Base-by-base conservation (phyloP, 2,888 invertebrate genomes). In the Cataglyphis altisquamis region DNA sequence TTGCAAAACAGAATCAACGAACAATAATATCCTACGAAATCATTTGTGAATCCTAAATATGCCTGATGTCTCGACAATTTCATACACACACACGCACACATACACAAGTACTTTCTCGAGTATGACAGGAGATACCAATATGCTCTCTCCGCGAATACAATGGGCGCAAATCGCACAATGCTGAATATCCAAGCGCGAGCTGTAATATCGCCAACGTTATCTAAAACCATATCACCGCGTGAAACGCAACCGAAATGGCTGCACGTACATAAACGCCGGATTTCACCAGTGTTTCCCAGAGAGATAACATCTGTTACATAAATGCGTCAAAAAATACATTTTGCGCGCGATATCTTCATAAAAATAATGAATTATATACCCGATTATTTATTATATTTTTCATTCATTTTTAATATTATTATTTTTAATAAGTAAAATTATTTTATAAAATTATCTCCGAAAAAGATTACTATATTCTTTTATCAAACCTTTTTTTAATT, bases 221-320 rank as follows among this genome's bases (percentile, higher is more conserved):
- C 75, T 45, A n/a, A 25, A 29, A 18, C 63, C 41, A 39, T 52
- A 82, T 83, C 67, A 55, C n/a, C n/a, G 15, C 52, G 41, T 66
- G 70, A 84, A 84, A 83, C 45, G 25, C 84, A 18, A 41, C 12
- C 48, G 75, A 77, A 64, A 72, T 84, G 66, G 57, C 66, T 84
- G 77, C 64, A 55, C 36, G 60, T 45, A 78, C 3, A 25, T 2
- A n/a, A 68, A 68, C 57, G 45, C 15, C n/a, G 45, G 36, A 70
- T 80, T 80, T 36, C 18, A 48, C 45, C 55, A 36, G 32, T 15
- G 45, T 15, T n/a, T 45, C 21, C 64, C 64, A 25, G 25, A 55
- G 39, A 77, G 66, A 66, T 55, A 55, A 55, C 39, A 15, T 41
- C 10, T 21, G 15, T 36, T 32, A 63, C 3, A 48, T n/a, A 0